Evolutionary conservation across 2,797 vertebrate species (phyloP).

Genomic region (Danio tinwini): DNA sequence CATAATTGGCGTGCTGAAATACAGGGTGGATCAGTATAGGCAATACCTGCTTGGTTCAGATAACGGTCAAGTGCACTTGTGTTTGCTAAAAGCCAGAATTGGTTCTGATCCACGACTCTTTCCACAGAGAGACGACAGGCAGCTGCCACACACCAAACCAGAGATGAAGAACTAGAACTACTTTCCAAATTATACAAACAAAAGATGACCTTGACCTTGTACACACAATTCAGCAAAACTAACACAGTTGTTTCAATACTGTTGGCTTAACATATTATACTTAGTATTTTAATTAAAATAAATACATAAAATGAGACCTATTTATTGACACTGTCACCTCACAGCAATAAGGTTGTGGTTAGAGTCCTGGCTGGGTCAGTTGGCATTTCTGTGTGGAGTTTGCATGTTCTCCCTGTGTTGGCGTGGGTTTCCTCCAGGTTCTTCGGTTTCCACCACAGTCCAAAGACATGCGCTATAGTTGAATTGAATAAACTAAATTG

Average conservation of each 20-base stretch:
- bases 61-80: constrained; percentile 49
- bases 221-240: background rate
- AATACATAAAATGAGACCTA: too few species aligned
- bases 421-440: too few species aligned
- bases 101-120: constrained; percentile 41
- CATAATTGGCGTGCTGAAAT: constrained; percentile 55
- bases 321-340: too few species aligned
- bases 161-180: background rate
- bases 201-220: background rate
- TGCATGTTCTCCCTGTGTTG: too few species aligned
- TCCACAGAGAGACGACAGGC: constrained; percentile 28
- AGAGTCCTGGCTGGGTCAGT: too few species aligned
- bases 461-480: too few species aligned
- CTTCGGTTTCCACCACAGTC: too few species aligned
- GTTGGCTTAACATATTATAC: background rate
- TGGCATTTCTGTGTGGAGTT: too few species aligned
- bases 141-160: constrained; percentile 17
- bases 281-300: too few species aligned
- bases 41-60: constrained; percentile 54
- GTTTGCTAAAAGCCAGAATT: constrained; percentile 53
- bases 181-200: constrained; percentile 7
- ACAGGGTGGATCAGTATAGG: constrained; percentile 3
- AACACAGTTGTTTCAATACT: background rate
- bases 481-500: too few species aligned
- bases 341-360: too few species aligned